Conservation (phyloP, 2,797 vertebrate genomes). For the Xiphophorus birchmanni region DNA sequence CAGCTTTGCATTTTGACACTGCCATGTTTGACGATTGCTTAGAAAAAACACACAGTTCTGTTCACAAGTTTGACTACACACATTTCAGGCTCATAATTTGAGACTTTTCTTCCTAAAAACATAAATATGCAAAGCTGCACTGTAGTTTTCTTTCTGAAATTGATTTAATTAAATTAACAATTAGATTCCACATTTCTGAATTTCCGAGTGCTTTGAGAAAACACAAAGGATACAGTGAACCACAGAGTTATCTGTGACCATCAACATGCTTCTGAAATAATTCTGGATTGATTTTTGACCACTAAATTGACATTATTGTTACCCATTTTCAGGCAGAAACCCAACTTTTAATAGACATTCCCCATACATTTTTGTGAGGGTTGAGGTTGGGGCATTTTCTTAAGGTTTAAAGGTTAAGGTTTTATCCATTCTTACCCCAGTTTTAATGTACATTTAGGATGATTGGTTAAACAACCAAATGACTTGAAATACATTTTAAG, state of each 20-base stretch:
- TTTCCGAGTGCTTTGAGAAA: not conserved
- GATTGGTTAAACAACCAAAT: not conserved
- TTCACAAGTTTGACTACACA: not conserved
- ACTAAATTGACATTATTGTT: not conserved
- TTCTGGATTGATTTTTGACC: not conserved
- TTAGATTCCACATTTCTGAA: not conserved
- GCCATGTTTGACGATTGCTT: conserved; percentile 70
- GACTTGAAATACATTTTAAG: too few species aligned
- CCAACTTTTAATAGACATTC: not conserved
- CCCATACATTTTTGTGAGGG: not conserved
- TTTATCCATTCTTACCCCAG: not conserved
- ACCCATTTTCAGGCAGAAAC: not conserved
- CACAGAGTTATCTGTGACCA: not conserved
- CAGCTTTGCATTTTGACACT: conserved; percentile 61
- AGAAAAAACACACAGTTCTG: conserved; percentile 48
- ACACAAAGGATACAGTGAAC: not conserved
- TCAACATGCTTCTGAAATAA: not conserved
- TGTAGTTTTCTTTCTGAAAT: not conserved
- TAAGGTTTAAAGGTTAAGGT: not conserved
- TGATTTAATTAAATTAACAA: not conserved
- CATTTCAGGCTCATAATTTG: not conserved
- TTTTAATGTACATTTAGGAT: not conserved
- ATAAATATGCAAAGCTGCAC: not conserved
- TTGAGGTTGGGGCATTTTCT: not conserved
- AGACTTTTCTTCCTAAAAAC: not conserved